Percentiles rank a stretch among this genome's conserved stretches.
These are phyloP conservation scores for Cosmorhoe ocellata DNA, from an alignment of 2,888 invertebrate species.

Conservation along the genomic window DNA sequence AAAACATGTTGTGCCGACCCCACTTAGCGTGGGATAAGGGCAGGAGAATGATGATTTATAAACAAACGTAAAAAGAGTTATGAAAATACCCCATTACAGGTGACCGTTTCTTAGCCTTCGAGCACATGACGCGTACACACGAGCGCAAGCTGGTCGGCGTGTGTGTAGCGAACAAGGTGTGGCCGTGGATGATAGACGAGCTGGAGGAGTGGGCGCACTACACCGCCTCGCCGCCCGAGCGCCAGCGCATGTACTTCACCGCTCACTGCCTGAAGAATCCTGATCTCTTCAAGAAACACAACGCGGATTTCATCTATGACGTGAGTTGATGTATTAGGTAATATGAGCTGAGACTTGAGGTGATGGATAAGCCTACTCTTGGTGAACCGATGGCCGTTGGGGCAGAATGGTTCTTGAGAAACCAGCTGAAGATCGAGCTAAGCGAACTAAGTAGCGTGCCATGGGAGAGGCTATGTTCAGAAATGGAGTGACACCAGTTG, in stretches of 20 bases:
- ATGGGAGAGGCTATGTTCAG: too few relatives aligned
- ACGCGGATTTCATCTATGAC: slow-evolving; percentile 74
- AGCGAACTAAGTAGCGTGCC: too few relatives aligned
- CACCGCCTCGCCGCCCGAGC: slow-evolving; percentile 60
- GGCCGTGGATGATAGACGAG: slow-evolving; percentile 77
- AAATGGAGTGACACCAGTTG: too few relatives aligned
- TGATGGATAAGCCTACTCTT: too few relatives aligned
- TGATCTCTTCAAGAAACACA: slow-evolving; percentile 68
- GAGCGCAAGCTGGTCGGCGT: slow-evolving; percentile 74
- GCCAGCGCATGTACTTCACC: slow-evolving; percentile 72
- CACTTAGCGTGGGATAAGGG: too few relatives aligned
- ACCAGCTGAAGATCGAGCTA: too few relatives aligned
- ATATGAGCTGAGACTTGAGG: too few relatives aligned
- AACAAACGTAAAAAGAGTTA: too few relatives aligned
- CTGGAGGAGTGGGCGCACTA: slow-evolving; percentile 78
- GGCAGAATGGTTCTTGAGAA: too few relatives aligned
- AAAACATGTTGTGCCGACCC: too few relatives aligned
- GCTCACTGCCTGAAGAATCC: slow-evolving; percentile 76
- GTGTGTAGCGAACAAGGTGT: slow-evolving; percentile 68
- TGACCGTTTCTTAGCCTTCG: slow-evolving; percentile 59
- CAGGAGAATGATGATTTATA: too few relatives aligned
- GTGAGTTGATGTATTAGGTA: slow-evolving; percentile 46
- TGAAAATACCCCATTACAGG: slow-evolving; percentile 39
- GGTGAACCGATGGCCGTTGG: too few relatives aligned
- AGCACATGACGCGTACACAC: slow-evolving; percentile 53